Base-by-base conservation (phyloP, 1,140 invertebrate species). In the Drosophila hydei region DNA sequence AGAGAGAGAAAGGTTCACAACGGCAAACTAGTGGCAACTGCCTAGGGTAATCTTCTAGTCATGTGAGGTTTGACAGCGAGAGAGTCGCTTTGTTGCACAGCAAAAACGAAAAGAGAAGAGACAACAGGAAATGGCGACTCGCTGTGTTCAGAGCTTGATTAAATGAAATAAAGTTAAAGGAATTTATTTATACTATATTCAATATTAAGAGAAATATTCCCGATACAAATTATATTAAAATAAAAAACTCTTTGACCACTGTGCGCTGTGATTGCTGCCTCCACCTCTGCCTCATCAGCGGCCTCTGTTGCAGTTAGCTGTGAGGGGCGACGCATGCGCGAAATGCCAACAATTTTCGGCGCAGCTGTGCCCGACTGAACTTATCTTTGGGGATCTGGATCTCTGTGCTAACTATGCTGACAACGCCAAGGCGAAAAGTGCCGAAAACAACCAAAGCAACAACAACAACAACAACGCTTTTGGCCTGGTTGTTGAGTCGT, bases 271-370 rank as follows among this genome's bases (percentile, higher is more conserved):
- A 72, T 71, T 71, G 43, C 21, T 62, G 30, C 19, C 21, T 55
- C 21, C 8, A 27, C 27, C 27, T 16, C 45, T 21, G 54, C 48
- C n/a, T 33, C 9, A 33, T 33, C 30, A 12, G 30, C 11, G 16
- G 21, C 30, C 30, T 33, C 30, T 18, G 14, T 6, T 50, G 42
- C 42, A 47, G 40, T 38, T 55, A 11, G 30, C n/a, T 43, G 18
- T 47, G 56, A 27, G 19, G 5, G 19, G 23, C 21, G 42, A 27
- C 80, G 80, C 80, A 85, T 85, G 80, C 81, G 77, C 80, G 68
- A 87, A 85, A 87, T 87, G 77, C 81, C 65, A 87, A 75, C 81
- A 87, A 81, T 87, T 80, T 87, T 87, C 70, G 80, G 67, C 74
- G 80, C 80, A 85, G 81, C 80, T 85, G 80, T 87, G 81, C 65